Evolutionary conservation across 2,113 vertebrate species (phyloP).

Genomic region (Gobiocypris rarus): DNA sequence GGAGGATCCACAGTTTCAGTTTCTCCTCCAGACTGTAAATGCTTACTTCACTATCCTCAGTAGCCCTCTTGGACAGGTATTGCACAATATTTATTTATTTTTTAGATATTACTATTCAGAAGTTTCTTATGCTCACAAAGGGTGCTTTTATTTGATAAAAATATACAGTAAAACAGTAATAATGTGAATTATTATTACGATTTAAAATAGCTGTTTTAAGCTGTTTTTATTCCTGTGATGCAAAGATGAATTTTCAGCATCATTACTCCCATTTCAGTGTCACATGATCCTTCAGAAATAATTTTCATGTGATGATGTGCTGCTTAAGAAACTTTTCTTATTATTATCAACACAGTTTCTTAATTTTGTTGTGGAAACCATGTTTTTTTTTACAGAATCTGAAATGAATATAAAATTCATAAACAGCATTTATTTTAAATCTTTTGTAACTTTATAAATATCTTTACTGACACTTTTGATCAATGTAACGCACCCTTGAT

Average conservation of each 20-base stretch:
- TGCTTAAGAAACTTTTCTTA: not conserved
- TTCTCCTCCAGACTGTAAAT: constrained; percentile 41
- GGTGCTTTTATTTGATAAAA: not conserved
- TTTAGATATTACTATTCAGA: not conserved
- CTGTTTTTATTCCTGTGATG: not conserved
- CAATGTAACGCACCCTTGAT: not conserved
- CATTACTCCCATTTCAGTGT: not conserved
- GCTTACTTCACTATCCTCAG: constrained; percentile 49
- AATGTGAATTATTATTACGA: not conserved
- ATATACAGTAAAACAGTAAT: not conserved
- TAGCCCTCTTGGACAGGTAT: constrained; percentile 58
- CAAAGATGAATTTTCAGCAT: not conserved
- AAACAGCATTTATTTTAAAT: not conserved
- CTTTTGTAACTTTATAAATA: not conserved
- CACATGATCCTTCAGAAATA: not conserved
- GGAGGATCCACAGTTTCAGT: constrained; percentile 52
- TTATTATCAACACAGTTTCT: not conserved
- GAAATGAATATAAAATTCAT: not conserved
- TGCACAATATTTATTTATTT: not conserved
- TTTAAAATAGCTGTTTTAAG: not conserved
- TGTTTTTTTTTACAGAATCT: too few species aligned
- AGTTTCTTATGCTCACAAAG: not conserved
- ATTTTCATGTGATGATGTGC: not conserved
- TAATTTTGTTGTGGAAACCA: too few species aligned
- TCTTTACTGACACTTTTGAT: not conserved